These are phyloP conservation scores for Hofmannophila pseudospretella DNA, from an alignment of 2,888 invertebrate species.

Conservation along the genomic window DNA sequence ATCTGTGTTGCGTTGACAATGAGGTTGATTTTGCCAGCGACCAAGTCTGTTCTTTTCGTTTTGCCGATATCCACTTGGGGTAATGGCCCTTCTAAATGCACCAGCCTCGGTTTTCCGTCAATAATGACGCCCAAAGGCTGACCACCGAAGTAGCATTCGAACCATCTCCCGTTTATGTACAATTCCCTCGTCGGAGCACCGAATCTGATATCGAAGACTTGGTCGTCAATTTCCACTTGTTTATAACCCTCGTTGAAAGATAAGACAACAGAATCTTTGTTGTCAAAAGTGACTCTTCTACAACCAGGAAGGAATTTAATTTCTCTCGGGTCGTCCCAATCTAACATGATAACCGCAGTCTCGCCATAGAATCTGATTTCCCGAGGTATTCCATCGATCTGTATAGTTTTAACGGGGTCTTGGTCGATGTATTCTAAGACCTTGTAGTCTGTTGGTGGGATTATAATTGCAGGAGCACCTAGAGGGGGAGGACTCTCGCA, in stretches of 20 bases:
- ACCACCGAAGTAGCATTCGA: conserved; percentile 95
- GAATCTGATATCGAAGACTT: conserved; percentile 87
- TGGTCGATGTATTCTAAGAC: conserved; percentile 65
- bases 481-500: conserved; percentile 51
- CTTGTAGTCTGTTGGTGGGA: conserved; percentile 56
- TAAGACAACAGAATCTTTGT: conserved; percentile 82
- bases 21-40: conserved; percentile 89
- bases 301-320: conserved; percentile 90
- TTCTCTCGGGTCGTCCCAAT: conserved; percentile 91
- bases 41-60: conserved; percentile 86
- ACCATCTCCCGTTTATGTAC: conserved; percentile 92
- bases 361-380: conserved; percentile 93
- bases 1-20: conserved; percentile 89
- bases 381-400: conserved; percentile 87
- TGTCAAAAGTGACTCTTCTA: conserved; percentile 85
- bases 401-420: conserved; percentile 87
- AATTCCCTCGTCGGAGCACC: conserved; percentile 96
- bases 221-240: conserved; percentile 85
- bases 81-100: conserved; percentile 93
- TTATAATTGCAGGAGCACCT: conserved; percentile 50
- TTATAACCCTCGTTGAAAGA: conserved; percentile 84
- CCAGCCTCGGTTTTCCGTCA: conserved; percentile 84
- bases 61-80: conserved; percentile 96
- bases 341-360: conserved; percentile 89
- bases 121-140: conserved; percentile 89